Conservation (phyloP, 2,888 invertebrate genomes). For the Xestia c-nigrum region DNA sequence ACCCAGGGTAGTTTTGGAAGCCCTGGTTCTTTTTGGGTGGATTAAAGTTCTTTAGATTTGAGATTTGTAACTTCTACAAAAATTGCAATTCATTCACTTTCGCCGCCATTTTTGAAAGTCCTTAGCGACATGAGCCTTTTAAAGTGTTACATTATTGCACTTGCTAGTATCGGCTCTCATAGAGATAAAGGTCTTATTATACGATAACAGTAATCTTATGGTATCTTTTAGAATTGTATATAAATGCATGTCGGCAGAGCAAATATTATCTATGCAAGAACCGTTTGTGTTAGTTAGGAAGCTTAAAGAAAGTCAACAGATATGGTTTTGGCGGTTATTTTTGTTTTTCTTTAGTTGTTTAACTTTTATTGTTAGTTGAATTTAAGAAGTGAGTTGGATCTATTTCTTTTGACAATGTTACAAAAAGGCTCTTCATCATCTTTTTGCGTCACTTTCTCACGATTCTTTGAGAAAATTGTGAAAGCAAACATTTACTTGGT, state of each 20-base stretch:
- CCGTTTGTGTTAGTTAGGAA: constrained; percentile 18
- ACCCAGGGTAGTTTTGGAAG: no score
- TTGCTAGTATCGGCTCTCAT: constrained; percentile 31
- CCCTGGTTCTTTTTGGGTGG: no score
- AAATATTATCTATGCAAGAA: constrained; percentile 13
- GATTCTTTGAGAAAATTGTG: not conserved
- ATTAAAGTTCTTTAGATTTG: not conserved
- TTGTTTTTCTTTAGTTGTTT: not conserved
- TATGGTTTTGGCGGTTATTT: not conserved
- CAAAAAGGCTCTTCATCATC: not conserved
- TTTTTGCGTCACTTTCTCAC: not conserved
- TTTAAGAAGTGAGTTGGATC: not conserved
- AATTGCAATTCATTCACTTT: not conserved
- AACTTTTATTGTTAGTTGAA: not conserved
- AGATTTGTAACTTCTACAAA: not conserved
- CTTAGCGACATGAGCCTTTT: constrained; percentile 3
- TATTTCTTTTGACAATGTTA: not conserved
- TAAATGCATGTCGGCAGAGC: constrained; percentile 1
- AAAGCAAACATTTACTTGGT: not conserved
- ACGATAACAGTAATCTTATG: constrained; percentile 47
- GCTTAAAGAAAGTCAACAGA: not conserved
- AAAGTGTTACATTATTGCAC: constrained; percentile 6
- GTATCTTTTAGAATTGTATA: constrained; percentile 38
- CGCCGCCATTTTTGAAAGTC: not conserved
- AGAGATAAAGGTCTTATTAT: constrained; percentile 43